phyloP scores from a whole-genome alignment of 2,888 invertebrate genomes.

The Mycalesis mineus region DNA sequence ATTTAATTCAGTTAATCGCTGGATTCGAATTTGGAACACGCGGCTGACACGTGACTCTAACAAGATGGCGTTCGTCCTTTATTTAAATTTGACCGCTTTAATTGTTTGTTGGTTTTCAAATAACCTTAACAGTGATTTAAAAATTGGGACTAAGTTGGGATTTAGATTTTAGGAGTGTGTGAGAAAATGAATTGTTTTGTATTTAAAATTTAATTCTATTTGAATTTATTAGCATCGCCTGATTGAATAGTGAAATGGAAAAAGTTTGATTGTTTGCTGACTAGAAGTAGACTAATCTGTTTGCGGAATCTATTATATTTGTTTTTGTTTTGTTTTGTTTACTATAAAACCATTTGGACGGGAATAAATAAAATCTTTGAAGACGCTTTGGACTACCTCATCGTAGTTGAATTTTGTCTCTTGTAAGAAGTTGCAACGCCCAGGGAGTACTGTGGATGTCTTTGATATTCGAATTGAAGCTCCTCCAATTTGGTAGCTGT shows the following conservation, averaged over 20 bases:
- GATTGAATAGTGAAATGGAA: background rate
- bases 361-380: too few species aligned
- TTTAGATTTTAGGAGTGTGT: constrained; percentile 24
- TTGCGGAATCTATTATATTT: too few species aligned
- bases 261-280: too few species aligned
- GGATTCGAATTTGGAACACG: constrained; percentile 32
- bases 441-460: too few species aligned
- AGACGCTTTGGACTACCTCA: too few species aligned
- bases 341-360: too few species aligned
- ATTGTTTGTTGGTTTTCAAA: constrained; percentile 53
- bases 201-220: background rate
- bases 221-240: background rate
- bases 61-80: constrained; percentile 37
- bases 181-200: constrained; percentile 20
- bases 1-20: constrained; percentile 32
- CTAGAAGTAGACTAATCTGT: too few species aligned
- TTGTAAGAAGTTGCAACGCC: too few species aligned
- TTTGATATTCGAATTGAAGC: too few species aligned
- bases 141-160: constrained; percentile 13
- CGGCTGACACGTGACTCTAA: constrained; percentile 35
- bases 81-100: constrained; percentile 41
- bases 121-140: constrained; percentile 32
- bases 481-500: too few species aligned
- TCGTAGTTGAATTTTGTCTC: too few species aligned
- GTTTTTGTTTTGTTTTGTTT: too few species aligned